Conservation (phyloP, 2,888 invertebrate species). For the Tiliacea aurago region DNA sequence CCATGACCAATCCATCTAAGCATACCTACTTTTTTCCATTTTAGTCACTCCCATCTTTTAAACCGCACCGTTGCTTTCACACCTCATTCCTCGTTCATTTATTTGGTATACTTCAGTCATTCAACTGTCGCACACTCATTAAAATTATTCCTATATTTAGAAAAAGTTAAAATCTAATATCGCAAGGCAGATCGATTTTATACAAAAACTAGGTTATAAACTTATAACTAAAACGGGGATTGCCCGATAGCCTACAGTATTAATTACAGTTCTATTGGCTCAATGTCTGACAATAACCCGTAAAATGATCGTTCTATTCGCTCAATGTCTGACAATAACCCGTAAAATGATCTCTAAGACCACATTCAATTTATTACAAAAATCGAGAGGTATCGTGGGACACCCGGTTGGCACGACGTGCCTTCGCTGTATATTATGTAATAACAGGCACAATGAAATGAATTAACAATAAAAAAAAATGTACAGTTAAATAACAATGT, state of each 20-base stretch:
- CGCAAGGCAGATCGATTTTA: not conserved
- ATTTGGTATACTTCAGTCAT: too few species aligned
- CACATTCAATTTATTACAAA: not conserved
- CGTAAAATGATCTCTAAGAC: not conserved
- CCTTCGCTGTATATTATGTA: too few species aligned
- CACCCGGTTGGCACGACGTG: too few species aligned
- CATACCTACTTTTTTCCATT: too few species aligned
- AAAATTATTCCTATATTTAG: not conserved
- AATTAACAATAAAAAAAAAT: too few species aligned
- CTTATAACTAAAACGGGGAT: not conserved
- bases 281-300: not conserved
- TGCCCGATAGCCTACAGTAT: not conserved
- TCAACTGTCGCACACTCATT: not conserved
- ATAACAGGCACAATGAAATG: too few species aligned
- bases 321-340: not conserved
- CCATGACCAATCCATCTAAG: too few species aligned
- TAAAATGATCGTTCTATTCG: not conserved
- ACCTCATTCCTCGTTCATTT: too few species aligned
- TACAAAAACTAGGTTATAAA: conserved; percentile 8
- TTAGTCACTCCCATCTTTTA: too few species aligned
- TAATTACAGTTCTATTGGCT: conserved; percentile 3
- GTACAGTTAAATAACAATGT: too few species aligned
- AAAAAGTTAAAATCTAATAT: conserved; percentile 2
- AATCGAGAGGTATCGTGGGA: too few species aligned
- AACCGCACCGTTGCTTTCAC: too few species aligned